These are phyloP conservation scores for Blastobasis lacticolella DNA, from an alignment of 2,888 invertebrate genomes.

Conservation along the genomic window DNA sequence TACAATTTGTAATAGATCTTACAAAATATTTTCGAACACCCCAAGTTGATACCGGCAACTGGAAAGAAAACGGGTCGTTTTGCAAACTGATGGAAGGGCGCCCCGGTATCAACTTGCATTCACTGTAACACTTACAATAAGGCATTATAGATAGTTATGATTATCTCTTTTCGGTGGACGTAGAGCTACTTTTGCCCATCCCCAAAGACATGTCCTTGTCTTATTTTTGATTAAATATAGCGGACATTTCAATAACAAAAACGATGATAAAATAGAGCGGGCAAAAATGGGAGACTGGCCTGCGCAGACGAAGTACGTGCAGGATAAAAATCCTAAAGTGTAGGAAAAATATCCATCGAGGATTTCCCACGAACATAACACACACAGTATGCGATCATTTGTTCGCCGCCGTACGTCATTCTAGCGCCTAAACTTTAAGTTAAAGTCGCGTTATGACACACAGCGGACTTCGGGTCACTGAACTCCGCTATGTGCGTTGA, in stretches of 20 bases:
- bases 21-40: slow-evolving; percentile 57
- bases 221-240: slow-evolving; percentile 31
- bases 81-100: slow-evolving; percentile 2
- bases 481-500: too few relatives aligned
- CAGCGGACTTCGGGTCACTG: too few relatives aligned
- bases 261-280: background rate
- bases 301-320: too few relatives aligned
- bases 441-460: too few relatives aligned
- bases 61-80: slow-evolving; percentile 5
- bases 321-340: too few relatives aligned
- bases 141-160: slow-evolving; percentile 36
- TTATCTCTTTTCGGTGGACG: slow-evolving; percentile 17
- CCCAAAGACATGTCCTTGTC: slow-evolving; percentile 21
- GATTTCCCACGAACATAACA: too few relatives aligned
- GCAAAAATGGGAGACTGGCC: too few relatives aligned
- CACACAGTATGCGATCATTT: too few relatives aligned
- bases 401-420: too few relatives aligned
- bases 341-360: too few relatives aligned
- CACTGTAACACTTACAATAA: slow-evolving; percentile 51
- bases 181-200: slow-evolving; percentile 34
- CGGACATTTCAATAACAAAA: slow-evolving; percentile 31
- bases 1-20: slow-evolving; percentile 69
- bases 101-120: slow-evolving; percentile 37
- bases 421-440: too few relatives aligned
- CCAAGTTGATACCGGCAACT: slow-evolving; percentile 35